Base-by-base conservation (phyloP, 2,888 invertebrate genomes). In the Cataglyphis rosenhaueri region DNA sequence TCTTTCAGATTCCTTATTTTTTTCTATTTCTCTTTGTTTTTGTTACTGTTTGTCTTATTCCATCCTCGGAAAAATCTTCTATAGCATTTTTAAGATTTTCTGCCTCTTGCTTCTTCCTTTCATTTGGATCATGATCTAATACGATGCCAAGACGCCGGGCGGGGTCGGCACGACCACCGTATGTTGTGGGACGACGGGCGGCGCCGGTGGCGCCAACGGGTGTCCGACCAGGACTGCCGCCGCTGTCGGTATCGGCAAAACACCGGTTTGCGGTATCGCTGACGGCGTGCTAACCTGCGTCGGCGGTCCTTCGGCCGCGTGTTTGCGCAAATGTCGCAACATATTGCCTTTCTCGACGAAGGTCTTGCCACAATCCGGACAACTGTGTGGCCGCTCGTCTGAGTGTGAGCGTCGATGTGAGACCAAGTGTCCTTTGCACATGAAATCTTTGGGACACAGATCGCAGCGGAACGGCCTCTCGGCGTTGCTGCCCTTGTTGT, bases 391-490 rank as follows among this genome's bases (percentile, higher is more conserved):
- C 74, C 95, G 93, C 86, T 96, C 96, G 87, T 96, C 96, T 48
- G 97, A 96, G 94, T 98, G 98, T 76, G 97, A 97, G 82, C 97
- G 96, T 91, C 97, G 96, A 93, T 98, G 98, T n/a, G 97, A 96
- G 75, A 97, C 97, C 90, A 98, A 95, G 94, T 98, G 97, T 95
- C 98, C 97, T 96, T 98, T 98, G 95, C 97, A 98, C 95, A 98
- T 97, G 93, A 98, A 98, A 94, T 97, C 97, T 94, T 98, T 98
- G 64, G 97, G 97, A 92, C 98, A 98, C 76, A 98, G 95, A 91
- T 98, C 98, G 93, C 98, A 98, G 76, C 97, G 96, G 95, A 97
- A 97, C 1, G 96, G 96, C 81, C 96, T 95, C 88, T 96, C 96
- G 84, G 96, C 96, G 86, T 96, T 96, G 88, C 96, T 96, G 48